These are phyloP conservation scores for Dinoponera quadriceps DNA, from an alignment of 1,140 invertebrate genomes.

Conservation along the genomic window DNA sequence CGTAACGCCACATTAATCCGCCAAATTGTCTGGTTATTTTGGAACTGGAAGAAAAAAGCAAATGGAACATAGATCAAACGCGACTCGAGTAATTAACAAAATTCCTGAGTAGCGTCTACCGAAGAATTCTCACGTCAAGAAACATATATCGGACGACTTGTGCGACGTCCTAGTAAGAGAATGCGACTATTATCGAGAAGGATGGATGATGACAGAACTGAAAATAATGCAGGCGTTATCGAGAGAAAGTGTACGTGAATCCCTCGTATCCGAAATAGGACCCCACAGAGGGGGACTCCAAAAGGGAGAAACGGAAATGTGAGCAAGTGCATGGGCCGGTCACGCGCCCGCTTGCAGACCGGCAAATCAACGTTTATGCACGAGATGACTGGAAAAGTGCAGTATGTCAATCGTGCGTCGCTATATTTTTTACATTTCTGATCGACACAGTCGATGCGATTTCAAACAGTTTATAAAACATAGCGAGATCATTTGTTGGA, in stretches of 20 bases:
- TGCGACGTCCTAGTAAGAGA: neutral
- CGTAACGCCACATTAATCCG: conserved; percentile 48
- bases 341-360: conserved; percentile 73
- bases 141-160: neutral
- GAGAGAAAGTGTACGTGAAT: conserved; percentile 29
- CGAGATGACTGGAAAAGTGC: conserved; percentile 72
- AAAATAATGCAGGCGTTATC: conserved; percentile 39
- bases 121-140: conserved; percentile 28
- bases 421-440: conserved; percentile 12
- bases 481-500: neutral
- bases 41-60: conserved; percentile 19
- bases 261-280: conserved; percentile 26
- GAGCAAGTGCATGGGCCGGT: conserved; percentile 75
- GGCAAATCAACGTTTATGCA: conserved; percentile 75
- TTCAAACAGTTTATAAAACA: neutral
- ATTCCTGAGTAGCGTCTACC: conserved; percentile 6
- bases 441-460: neutral
- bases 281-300: conserved; percentile 34
- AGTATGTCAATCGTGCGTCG: conserved; percentile 30
- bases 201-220: conserved; percentile 26
- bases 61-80: conserved; percentile 9
- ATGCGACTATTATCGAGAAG: neutral
- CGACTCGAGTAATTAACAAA: conserved; percentile 40
- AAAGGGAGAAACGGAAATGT: conserved; percentile 60
- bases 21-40: conserved; percentile 17